Evolutionary conservation across 2,888 invertebrate species (phyloP), one percentile per base, ranked within the genome.

Genomic region (Tetragonisca angustula): DNA sequence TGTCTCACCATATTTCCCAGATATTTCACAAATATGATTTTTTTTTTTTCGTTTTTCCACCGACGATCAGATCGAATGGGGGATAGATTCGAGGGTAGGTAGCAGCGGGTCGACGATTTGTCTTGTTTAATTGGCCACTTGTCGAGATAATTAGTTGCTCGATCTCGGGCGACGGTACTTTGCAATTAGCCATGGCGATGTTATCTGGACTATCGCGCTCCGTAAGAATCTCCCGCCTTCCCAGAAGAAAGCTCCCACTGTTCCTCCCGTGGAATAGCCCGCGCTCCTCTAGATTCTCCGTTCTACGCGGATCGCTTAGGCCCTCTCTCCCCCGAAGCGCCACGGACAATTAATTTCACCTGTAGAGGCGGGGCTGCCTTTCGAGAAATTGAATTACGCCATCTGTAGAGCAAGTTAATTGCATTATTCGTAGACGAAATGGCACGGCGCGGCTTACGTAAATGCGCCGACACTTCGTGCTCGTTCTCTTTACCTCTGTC

Each of bases 381-480:
- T 79, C 65, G 75, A 79, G 88, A 90, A 91, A 91, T 92, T 92
- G 91, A 91, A 92, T 91, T 88, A 90, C 89, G 83, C 84, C 87
- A 87, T 87, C 87, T 80, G 84, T 69, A 68, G 81, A 82, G 88
- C 88, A 83, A 88, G 91, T 89, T 92, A 92, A 92, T 92, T 90
- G 91, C 89, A 90, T 93, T 92, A 92, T 90, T 91, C 90, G 89
- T 65, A 88, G 90, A 88, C 88, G 89, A 85, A 78, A 27, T 32
- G 75, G 70, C 24, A 24, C 71, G n/a, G 24, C 64, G 61, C 24
- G 86, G 83, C 88, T 92, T 91, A 90, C 89, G 90, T 89, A 91
- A 92, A 92, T 89, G 88, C 84, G 85, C 83, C 79, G 84, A 87
- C 88, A 86, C 90, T 90, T 91, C 77, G 87, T 89, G 91, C 90